phyloP scores from a whole-genome alignment of 92 coral and sea anemone genomes.

The Epizoanthus rinbou region DNA sequence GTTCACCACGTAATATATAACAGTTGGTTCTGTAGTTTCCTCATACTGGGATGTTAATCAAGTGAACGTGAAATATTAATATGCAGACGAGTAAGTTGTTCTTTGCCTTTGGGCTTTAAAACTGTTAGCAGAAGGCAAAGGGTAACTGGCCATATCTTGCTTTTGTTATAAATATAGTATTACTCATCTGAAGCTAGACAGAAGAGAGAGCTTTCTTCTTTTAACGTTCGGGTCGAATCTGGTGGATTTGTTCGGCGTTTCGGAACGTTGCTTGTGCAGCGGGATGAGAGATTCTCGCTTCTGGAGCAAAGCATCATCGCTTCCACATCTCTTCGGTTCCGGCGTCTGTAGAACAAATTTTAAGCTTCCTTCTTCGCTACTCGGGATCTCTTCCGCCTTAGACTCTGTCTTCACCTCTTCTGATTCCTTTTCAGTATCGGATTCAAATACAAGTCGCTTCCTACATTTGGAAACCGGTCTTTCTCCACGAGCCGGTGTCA shows the following conservation, averaged over 20 bases:
- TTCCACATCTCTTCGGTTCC: constrained; percentile 28
- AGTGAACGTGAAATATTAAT: too few species aligned
- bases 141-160: too few species aligned
- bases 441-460: constrained; percentile 34
- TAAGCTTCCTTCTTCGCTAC: neutral
- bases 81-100: too few species aligned
- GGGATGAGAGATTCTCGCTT: neutral
- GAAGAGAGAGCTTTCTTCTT: constrained; percentile 35
- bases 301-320: constrained; percentile 1
- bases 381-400: neutral
- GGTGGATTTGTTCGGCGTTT: constrained; percentile 18
- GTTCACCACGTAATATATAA: too few species aligned
- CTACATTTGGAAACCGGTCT: constrained; percentile 19
- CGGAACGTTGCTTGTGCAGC: constrained; percentile 25
- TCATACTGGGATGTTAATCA: too few species aligned
- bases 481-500: constrained; percentile 20
- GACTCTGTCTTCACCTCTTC: neutral
- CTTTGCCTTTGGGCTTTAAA: too few species aligned
- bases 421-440: constrained; percentile 28
- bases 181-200: constrained; percentile 30
- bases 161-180: too few species aligned
- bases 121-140: too few species aligned
- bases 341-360: constrained; percentile 38
- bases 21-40: too few species aligned
- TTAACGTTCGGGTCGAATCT: constrained; percentile 23